Evolutionary conservation across 2,113 vertebrate species (phyloP).

Genomic region (Argyrosomus japonicus): DNA sequence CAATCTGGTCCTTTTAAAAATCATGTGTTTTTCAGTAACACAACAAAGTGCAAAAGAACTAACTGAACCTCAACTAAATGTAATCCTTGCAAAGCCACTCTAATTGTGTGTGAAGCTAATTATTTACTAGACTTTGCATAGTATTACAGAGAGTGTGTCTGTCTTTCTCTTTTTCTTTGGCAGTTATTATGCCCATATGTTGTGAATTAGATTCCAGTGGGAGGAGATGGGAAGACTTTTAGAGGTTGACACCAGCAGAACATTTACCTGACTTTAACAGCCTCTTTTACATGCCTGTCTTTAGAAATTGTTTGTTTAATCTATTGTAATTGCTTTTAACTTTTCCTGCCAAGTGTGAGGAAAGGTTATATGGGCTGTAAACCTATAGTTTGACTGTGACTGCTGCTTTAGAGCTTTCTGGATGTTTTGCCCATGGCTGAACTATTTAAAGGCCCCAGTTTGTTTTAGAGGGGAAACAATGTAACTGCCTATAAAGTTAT

Average conservation of each 20-base stretch:
- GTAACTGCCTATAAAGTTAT: slow-evolving; percentile 5
- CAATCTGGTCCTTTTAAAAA: background rate
- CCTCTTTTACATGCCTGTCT: slow-evolving; percentile 54
- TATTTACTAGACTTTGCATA: slow-evolving; percentile 32
- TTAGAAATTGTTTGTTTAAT: slow-evolving; percentile 68
- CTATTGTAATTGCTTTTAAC: slow-evolving; percentile 59
- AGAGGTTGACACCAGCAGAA: slow-evolving; percentile 60
- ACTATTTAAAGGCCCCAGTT: slow-evolving; percentile 36
- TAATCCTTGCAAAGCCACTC: background rate
- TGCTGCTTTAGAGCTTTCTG: slow-evolving; percentile 14
- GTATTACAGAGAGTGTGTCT: slow-evolving; percentile 15
- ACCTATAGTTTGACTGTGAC: slow-evolving; percentile 24
- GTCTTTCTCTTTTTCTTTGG: slow-evolving; percentile 36
- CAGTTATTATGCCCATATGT: slow-evolving; percentile 57
- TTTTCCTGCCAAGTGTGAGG: slow-evolving; percentile 63
- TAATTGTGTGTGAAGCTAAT: background rate
- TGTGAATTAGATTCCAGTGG: slow-evolving; percentile 51
- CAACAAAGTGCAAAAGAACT: background rate
- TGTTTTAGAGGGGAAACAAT: slow-evolving; percentile 27
- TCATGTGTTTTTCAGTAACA: background rate
- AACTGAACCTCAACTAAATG: background rate
- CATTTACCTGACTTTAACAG: slow-evolving; percentile 69
- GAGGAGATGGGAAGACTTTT: slow-evolving; percentile 43
- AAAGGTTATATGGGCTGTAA: slow-evolving; percentile 37
- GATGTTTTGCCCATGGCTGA: slow-evolving; percentile 19